Conservation (phyloP, 2,113 vertebrate species). For the Lethenteron reissneri region DNA sequence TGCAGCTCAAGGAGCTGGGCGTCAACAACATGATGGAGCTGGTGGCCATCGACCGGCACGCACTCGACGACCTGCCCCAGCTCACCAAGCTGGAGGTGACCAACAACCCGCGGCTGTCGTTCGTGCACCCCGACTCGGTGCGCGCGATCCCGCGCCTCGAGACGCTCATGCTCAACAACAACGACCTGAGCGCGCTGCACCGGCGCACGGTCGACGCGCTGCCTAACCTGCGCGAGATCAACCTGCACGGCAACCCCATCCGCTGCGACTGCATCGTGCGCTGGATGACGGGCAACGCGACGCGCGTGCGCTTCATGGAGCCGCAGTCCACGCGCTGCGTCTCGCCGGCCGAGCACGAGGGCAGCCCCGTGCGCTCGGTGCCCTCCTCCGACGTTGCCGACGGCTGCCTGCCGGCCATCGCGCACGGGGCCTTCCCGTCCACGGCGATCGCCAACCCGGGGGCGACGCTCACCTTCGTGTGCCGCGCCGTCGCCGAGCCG, state of each 20-base stretch:
- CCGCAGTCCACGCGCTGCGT: constrained; percentile 75
- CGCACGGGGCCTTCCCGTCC: constrained; percentile 67
- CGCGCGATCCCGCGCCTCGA: constrained; percentile 23
- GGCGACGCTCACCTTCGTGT: constrained; percentile 62
- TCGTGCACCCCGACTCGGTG: constrained; percentile 30
- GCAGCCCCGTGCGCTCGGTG: constrained; percentile 73
- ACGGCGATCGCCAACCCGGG: constrained; percentile 41
- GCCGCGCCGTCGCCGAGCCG: constrained; percentile 78
- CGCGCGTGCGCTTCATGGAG: constrained; percentile 60
- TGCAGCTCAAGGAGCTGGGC: constrained; percentile 38
- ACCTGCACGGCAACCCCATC: constrained; percentile 34
- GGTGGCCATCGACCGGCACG: constrained; percentile 23
- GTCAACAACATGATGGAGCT: constrained; percentile 42
- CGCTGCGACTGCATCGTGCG: constrained; percentile 35
- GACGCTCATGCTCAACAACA: constrained; percentile 30
- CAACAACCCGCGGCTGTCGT: constrained; percentile 31
- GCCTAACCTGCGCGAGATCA: constrained; percentile 22
- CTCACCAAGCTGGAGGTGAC: constrained; percentile 34
- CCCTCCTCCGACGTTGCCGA: constrained; percentile 97
- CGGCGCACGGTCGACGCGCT: constrained; percentile 25
- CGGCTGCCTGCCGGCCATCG: constrained; percentile 83
- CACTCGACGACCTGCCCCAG: constrained; percentile 35
- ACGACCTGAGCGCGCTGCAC: constrained; percentile 30
- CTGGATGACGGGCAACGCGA: constrained; percentile 21
- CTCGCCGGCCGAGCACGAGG: constrained; percentile 81